These are phyloP conservation scores for Vidua chalybeata DNA, from an alignment of 2,113 vertebrate species.

Conservation along the genomic window DNA sequence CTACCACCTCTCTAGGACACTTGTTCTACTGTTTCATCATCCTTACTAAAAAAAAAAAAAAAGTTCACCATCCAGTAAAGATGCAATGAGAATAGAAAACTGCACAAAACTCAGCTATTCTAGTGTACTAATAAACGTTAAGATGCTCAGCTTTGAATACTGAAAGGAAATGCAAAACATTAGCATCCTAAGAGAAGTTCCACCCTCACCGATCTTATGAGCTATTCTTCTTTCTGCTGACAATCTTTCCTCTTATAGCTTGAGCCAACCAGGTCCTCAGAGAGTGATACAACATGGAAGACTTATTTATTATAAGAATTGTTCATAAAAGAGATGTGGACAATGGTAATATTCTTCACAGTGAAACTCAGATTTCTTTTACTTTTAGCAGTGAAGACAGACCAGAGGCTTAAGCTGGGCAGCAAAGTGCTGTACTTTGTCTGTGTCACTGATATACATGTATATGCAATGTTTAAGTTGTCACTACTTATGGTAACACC, in stretches of 20 bases:
- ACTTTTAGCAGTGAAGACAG: neutral
- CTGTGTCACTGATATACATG: neutral
- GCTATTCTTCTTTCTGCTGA: neutral
- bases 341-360: neutral
- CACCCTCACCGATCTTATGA: neutral
- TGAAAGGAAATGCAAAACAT: neutral
- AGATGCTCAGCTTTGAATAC: neutral
- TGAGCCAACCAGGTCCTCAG: neutral
- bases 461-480: neutral
- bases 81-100: neutral
- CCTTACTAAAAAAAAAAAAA: too few relatives aligned
- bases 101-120: neutral
- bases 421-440: neutral
- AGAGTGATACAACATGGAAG: neutral
- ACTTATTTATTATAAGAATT: neutral
- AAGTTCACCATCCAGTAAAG: neutral
- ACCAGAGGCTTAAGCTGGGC: neutral
- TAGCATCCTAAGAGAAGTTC: neutral
- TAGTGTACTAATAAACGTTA: neutral
- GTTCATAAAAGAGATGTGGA: neutral
- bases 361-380: neutral
- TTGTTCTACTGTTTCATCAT: neutral
- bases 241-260: neutral
- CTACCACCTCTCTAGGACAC: neutral
- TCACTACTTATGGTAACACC: neutral